phyloP scores from a whole-genome alignment of 2,113 vertebrate genomes.

The Hippocampus zosterae region DNA sequence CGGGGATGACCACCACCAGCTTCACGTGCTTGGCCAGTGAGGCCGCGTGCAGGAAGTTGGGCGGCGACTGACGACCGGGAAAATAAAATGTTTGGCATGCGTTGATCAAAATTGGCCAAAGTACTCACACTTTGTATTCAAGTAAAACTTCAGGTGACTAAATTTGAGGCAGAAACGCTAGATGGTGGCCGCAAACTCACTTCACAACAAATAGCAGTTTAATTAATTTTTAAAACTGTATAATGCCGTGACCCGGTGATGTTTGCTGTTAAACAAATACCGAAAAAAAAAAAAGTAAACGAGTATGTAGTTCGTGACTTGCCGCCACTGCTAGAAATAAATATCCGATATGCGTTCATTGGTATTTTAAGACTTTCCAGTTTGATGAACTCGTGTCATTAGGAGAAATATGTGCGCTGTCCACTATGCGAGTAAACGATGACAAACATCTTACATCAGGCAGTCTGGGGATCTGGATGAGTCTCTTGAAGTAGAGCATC shows the following conservation, averaged over 20 bases:
- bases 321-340: not conserved
- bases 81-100: not conserved
- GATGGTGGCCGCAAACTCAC: not conserved
- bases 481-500: slow-evolving; percentile 95
- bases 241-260: too few species aligned
- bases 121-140: not conserved
- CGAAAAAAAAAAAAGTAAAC: too few species aligned
- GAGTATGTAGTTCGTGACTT: not conserved
- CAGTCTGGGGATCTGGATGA: slow-evolving; percentile 95
- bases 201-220: not conserved
- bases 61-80: slow-evolving; percentile 69
- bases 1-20: slow-evolving; percentile 90
- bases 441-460: slow-evolving; percentile 80
- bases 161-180: too few species aligned
- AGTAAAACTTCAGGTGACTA: too few species aligned
- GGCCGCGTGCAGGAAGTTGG: slow-evolving; percentile 91
- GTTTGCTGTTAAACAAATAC: too few species aligned
- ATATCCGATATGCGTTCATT: not conserved
- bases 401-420: not conserved
- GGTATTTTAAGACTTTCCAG: not conserved
- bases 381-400: not conserved
- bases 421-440: slow-evolving; percentile 15
- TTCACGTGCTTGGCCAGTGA: slow-evolving; percentile 93
- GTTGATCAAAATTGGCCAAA: not conserved
- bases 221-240: too few species aligned